These are phyloP conservation scores for Xenus cinereus DNA, from an alignment of 2,113 vertebrate species.

Conservation along the genomic window DNA sequence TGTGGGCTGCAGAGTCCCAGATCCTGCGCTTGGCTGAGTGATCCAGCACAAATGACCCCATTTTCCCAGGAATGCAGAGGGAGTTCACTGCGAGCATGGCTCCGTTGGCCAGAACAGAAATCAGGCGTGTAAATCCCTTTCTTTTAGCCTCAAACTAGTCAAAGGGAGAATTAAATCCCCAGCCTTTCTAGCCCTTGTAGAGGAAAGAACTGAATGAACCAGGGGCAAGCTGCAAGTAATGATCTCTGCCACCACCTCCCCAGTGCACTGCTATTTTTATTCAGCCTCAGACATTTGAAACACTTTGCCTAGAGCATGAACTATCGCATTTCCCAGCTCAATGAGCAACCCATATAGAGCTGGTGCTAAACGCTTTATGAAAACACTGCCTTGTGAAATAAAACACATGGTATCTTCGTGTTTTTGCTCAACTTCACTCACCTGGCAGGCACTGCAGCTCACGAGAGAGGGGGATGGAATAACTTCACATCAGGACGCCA, in stretches of 20 bases:
- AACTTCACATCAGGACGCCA: neutral
- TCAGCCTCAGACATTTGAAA: neutral
- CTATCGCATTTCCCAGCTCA: neutral
- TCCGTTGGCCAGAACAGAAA: neutral
- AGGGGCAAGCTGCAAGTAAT: neutral
- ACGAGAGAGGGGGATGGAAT: fast-evolving
- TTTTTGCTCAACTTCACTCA: neutral
- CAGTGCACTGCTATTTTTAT: neutral
- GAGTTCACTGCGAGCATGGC: neutral
- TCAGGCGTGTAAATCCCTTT: neutral
- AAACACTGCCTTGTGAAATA: neutral
- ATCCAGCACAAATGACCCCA: neutral
- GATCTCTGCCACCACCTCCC: neutral
- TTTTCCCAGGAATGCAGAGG: slow-evolving; percentile 39
- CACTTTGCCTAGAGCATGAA: neutral
- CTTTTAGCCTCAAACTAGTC: neutral
- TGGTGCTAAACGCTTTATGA: neutral
- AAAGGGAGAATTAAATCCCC: neutral
- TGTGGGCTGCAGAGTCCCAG: neutral
- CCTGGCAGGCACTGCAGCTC: neutral
- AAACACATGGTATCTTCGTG: fast-evolving
- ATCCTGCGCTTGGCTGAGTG: neutral
- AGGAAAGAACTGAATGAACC: neutral
- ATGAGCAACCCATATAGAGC: fast-evolving
- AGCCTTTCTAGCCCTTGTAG: neutral